These are phyloP conservation scores for Heteropelma amictum DNA, from an alignment of 2,888 invertebrate genomes.

Conservation along the genomic window DNA sequence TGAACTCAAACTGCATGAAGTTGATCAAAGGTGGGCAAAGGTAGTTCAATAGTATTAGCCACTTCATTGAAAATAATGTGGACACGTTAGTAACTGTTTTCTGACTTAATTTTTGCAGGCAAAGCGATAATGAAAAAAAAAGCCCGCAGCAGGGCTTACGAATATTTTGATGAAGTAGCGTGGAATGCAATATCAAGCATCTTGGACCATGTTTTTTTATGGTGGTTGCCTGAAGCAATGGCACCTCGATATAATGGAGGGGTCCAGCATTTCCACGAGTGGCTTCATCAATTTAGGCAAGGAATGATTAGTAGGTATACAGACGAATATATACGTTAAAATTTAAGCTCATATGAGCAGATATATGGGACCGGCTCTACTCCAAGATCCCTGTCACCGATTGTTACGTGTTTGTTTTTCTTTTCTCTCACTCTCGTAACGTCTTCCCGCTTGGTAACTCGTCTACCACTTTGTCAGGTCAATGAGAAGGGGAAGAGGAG, in stretches of 20 bases:
- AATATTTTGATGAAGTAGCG: constrained; percentile 86
- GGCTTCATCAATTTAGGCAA: constrained; percentile 72
- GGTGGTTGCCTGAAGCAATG: constrained; percentile 89
- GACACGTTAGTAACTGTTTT: neutral
- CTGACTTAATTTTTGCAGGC: constrained; percentile 76
- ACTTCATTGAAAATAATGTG: neutral
- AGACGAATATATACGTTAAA: too few relatives aligned
- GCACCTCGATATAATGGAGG: constrained; percentile 80
- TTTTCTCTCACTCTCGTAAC: too few relatives aligned
- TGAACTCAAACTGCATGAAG: constrained; percentile 82
- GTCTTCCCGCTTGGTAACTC: too few relatives aligned
- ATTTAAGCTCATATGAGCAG: too few relatives aligned
- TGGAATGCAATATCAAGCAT: constrained; percentile 91
- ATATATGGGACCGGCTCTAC: too few relatives aligned
- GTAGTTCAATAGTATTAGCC: too few relatives aligned
- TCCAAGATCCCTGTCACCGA: too few relatives aligned
- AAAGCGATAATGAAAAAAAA: constrained; percentile 81
- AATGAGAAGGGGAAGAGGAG: too few relatives aligned
- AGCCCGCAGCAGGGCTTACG: constrained; percentile 82
- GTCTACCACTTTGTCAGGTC: too few relatives aligned
- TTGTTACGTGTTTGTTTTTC: too few relatives aligned
- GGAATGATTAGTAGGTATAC: constrained; percentile 61
- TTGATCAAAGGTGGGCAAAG: constrained; percentile 78
- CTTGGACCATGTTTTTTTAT: constrained; percentile 89
- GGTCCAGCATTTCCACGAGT: constrained; percentile 71